phyloP scores from a whole-genome alignment of 2,113 vertebrate genomes.

The Mionectes macconnelli region DNA sequence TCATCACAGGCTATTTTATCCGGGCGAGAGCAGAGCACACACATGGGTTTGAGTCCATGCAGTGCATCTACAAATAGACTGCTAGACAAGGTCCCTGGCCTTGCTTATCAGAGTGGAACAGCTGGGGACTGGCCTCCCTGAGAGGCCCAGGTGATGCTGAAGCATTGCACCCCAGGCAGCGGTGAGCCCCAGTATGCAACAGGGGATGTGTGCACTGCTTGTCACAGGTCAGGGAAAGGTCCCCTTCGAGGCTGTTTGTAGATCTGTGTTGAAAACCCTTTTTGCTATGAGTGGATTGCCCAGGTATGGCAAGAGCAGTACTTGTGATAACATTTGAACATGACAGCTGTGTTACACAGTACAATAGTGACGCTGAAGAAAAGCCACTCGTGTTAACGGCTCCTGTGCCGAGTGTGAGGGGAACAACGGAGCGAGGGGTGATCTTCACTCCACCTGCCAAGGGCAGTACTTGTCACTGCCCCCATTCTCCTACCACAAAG shows the following conservation, averaged over 20 bases:
- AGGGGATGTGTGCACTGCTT: neutral
- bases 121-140: neutral
- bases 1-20: neutral
- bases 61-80: neutral
- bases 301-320: neutral
- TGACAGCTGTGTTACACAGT: neutral
- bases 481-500: neutral
- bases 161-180: neutral
- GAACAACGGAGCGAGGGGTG: neutral
- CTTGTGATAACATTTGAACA: neutral
- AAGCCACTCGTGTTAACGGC: neutral
- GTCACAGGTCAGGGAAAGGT: neutral
- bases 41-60: neutral
- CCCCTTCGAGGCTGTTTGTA: fast-evolving
- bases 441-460: neutral
- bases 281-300: neutral
- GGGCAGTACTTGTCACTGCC: neutral
- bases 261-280: neutral
- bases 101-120: neutral
- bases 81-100: neutral
- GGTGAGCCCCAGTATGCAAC: fast-evolving
- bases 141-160: neutral
- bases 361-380: neutral
- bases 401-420: neutral
- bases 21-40: neutral